Conservation (phyloP, 2,888 invertebrate genomes). For the Catotricha subobsoleta region DNA sequence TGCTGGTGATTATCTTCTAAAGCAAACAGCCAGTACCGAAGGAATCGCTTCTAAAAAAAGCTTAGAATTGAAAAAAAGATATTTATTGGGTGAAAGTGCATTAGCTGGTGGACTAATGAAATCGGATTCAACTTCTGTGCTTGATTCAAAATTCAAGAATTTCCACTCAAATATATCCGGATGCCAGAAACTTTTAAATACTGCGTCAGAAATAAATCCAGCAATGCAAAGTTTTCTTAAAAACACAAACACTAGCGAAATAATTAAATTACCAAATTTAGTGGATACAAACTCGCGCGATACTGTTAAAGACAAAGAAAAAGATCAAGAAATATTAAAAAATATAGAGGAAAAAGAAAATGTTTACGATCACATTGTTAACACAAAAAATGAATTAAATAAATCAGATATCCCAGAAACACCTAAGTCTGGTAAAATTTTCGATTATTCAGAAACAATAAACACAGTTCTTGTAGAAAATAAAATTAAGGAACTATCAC, state of each 20-base stretch:
- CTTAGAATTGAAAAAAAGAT: slow-evolving; percentile 68
- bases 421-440: not conserved
- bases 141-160: slow-evolving; percentile 69
- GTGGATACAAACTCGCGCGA: slow-evolving; percentile 18
- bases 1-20: slow-evolving; percentile 57
- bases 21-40: slow-evolving; percentile 69
- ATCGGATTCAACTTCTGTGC: slow-evolving; percentile 64
- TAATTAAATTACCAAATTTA: slow-evolving; percentile 17
- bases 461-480: slow-evolving; percentile 23
- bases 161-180: slow-evolving; percentile 74
- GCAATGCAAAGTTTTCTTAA: slow-evolving; percentile 39
- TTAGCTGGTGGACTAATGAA: slow-evolving; percentile 53
- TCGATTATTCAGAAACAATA: slow-evolving; percentile 18
- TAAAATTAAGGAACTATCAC: slow-evolving; percentile 12
- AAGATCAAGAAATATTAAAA: slow-evolving; percentile 4
- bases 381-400: slow-evolving; percentile 26
- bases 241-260: not conserved
- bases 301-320: slow-evolving; percentile 14
- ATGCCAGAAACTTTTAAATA: slow-evolving; percentile 69
- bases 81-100: slow-evolving; percentile 54
- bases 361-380: slow-evolving; percentile 19
- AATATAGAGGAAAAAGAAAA: slow-evolving; percentile 24
- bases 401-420: slow-evolving; percentile 13
- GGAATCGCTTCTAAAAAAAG: slow-evolving; percentile 77
- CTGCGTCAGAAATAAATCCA: slow-evolving; percentile 45